These are phyloP conservation scores for Drosophila guanche DNA, from an alignment of 1,140 invertebrate genomes.

Conservation along the genomic window DNA sequence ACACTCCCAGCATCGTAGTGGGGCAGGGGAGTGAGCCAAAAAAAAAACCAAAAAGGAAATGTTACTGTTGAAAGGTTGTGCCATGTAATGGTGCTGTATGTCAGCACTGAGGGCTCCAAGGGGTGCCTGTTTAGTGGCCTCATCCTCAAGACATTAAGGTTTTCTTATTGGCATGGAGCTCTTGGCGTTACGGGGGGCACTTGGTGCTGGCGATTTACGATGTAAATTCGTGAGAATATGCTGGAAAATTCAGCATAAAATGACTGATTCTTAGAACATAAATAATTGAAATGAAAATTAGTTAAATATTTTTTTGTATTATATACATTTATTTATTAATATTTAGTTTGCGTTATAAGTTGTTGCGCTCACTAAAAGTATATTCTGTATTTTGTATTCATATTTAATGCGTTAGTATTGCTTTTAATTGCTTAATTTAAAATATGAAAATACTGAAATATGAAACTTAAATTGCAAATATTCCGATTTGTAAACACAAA, in stretches of 20 bases:
- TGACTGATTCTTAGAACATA: neutral
- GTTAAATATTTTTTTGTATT: conserved; percentile 42
- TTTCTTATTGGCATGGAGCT: conserved; percentile 1
- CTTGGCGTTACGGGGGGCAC: neutral
- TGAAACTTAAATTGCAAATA: conserved; percentile 46
- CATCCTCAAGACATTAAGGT: neutral
- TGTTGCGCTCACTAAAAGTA: conserved; percentile 49
- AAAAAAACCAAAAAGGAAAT: neutral
- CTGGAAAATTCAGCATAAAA: too few species aligned
- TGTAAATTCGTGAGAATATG: neutral
- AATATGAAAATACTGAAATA: conserved; percentile 58
- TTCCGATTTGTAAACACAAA: conserved; percentile 8
- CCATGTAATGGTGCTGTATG: neutral
- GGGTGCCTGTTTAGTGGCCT: conserved; percentile 13
- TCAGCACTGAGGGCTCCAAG: conserved; percentile 4
- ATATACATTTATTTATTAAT: conserved; percentile 70
- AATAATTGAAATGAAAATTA: neutral
- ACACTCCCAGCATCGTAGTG: conserved; percentile 60
- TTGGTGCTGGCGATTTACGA: neutral
- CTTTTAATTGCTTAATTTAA: conserved; percentile 55
- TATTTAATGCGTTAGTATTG: conserved; percentile 59
- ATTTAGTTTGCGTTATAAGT: conserved; percentile 56
- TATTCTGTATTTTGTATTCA: conserved; percentile 26
- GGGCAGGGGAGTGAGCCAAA: neutral
- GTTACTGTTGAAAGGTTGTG: too few species aligned